A percentile compares a stretch with the other conserved stretches of the same genome.
Evolutionary conservation across 1,140 invertebrate genomes (phyloP).

Genomic region (Uloborus diversus): DNA sequence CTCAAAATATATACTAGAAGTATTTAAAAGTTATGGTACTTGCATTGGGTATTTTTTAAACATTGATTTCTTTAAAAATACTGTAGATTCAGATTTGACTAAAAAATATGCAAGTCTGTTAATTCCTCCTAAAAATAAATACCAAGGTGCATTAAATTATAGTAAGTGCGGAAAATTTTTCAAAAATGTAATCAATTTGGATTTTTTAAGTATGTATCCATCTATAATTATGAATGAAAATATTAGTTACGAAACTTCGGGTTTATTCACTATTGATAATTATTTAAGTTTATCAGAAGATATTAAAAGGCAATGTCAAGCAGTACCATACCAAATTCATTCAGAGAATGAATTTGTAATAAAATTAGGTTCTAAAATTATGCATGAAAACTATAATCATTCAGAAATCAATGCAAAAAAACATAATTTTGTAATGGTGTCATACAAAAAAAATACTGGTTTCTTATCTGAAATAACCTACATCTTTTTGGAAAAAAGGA

Average conservation of each 20-base stretch:
- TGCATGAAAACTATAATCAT: slow-evolving; percentile 3
- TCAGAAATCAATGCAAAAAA: background rate
- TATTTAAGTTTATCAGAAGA: background rate
- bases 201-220: slow-evolving; percentile 26
- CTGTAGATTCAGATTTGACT: too few species aligned
- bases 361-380: slow-evolving; percentile 5
- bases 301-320: background rate
- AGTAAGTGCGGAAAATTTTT: too few species aligned
- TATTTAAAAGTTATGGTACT: too few species aligned
- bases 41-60: too few species aligned
- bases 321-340: slow-evolving; percentile 10
- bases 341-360: slow-evolving; percentile 1
- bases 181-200: too few species aligned
- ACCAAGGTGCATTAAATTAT: too few species aligned
- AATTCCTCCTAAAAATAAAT: too few species aligned
- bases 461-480: slow-evolving; percentile 1
- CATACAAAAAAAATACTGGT: background rate
- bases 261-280: background rate
- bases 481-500: slow-evolving; percentile 18
- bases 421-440: slow-evolving; percentile 4
- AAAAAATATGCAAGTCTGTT: too few species aligned
- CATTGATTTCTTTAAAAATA: too few species aligned
- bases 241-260: background rate
- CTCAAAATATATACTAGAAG: too few species aligned
- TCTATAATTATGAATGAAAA: slow-evolving; percentile 23